These are phyloP conservation scores for Coptodon bakossiorum DNA, from an alignment of 2,113 vertebrate genomes.

Conservation along the genomic window DNA sequence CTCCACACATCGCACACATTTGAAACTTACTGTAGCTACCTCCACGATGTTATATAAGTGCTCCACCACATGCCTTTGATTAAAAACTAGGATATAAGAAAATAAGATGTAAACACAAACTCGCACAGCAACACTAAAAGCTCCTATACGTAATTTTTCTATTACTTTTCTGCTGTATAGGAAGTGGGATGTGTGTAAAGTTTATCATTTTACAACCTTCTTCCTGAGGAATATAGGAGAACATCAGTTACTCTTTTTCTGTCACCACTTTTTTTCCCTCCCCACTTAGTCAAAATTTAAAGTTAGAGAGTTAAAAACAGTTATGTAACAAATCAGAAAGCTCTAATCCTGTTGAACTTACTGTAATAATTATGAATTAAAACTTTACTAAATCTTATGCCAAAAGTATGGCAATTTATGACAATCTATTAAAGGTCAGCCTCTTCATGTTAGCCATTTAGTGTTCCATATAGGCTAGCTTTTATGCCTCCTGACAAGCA, in stretches of 20 bases:
- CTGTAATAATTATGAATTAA: neutral
- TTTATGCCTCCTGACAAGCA: neutral
- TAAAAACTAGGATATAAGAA: neutral
- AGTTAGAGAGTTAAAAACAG: neutral
- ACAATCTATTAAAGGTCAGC: neutral
- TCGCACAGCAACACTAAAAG: neutral
- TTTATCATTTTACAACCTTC: neutral
- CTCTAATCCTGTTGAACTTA: neutral
- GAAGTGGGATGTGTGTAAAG: neutral
- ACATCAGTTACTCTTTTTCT: neutral
- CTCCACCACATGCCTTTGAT: conserved; percentile 8
- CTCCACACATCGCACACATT: neutral
- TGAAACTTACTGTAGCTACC: neutral
- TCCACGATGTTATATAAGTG: conserved; percentile 15
- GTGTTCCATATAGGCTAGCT: neutral
- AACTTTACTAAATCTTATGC: neutral
- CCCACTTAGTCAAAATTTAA: neutral
- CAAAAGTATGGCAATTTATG: neutral
- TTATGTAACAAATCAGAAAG: neutral
- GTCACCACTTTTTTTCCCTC: neutral
- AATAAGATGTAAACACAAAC: neutral
- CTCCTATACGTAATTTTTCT: neutral
- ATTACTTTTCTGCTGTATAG: neutral
- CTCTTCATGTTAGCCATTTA: neutral
- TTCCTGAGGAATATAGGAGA: neutral